A percentile compares a stretch with the other conserved stretches of the same genome.
Conservation (phyloP, 2,113 vertebrate genomes). For the Plestiodon gilberti region DNA sequence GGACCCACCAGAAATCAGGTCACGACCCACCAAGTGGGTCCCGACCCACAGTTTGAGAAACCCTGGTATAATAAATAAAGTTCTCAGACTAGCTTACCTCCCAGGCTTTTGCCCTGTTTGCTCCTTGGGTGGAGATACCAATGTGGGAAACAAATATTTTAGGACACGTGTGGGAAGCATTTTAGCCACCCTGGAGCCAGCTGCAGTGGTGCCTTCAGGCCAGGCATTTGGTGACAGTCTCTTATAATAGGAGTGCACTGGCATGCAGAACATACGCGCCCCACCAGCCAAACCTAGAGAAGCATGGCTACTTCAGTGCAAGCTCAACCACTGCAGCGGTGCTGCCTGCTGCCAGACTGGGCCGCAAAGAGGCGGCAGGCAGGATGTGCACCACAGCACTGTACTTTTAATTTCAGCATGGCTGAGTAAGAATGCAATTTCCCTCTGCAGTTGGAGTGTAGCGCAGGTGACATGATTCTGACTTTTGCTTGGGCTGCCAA, state of each 20-base stretch:
- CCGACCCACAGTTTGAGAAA: too few relatives aligned
- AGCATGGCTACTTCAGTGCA: not conserved
- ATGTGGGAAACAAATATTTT: not conserved
- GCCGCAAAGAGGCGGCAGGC: not conserved
- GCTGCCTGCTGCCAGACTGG: not conserved
- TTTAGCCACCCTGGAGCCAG: not conserved
- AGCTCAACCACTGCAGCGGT: not conserved
- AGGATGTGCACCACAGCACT: not conserved
- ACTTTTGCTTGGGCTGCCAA: not conserved
- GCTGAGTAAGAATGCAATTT: not conserved
- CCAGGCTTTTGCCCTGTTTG: not conserved
- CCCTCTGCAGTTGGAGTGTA: not conserved
- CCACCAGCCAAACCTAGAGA: not conserved
- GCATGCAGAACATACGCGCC: not conserved
- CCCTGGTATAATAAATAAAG: not conserved
- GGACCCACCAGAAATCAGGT: too few relatives aligned
- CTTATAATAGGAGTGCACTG: not conserved
- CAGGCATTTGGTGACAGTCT: not conserved
- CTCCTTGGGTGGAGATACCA: not conserved
- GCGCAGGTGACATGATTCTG: not conserved
- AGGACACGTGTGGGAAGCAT: not conserved
- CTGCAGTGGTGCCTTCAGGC: not conserved
- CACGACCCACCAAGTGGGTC: too few relatives aligned
- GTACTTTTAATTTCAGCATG: not conserved
- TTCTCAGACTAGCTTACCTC: not conserved